Evolutionary conservation across 2,888 invertebrate species (phyloP).

Genomic region (Trissolcus japonicus): DNA sequence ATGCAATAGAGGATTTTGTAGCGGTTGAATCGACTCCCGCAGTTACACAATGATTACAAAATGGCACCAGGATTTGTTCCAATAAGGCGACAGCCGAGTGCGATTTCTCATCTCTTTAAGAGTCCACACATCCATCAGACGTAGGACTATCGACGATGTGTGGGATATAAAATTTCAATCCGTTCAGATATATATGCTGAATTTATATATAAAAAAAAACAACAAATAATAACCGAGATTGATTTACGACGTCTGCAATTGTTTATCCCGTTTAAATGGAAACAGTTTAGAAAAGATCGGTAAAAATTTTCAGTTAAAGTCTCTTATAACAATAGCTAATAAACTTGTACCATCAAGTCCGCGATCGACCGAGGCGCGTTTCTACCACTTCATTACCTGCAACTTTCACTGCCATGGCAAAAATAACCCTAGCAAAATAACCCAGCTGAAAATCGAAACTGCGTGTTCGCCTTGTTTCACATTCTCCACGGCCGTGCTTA

Average conservation of each 20-base stretch:
- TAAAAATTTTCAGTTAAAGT: neutral
- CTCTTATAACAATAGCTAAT: slow-evolving; percentile 11
- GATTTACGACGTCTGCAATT: neutral
- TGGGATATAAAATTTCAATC: slow-evolving; percentile 9
- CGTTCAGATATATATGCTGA: neutral
- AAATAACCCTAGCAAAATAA: slow-evolving; percentile 15
- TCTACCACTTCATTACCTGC: slow-evolving; percentile 9
- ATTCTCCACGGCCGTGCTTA: neutral
- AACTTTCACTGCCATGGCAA: slow-evolving; percentile 18
- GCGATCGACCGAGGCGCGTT: neutral
- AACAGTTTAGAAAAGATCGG: neutral
- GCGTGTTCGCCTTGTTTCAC: slow-evolving; percentile 9
- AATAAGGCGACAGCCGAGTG: slow-evolving; percentile 48
- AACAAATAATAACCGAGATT: no score
- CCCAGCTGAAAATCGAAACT: slow-evolving; percentile 9
- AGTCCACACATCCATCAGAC: slow-evolving; percentile 23
- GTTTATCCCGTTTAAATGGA: neutral
- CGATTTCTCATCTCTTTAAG: slow-evolving; percentile 41
- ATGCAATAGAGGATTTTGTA: slow-evolving; percentile 19
- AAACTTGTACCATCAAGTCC: slow-evolving; percentile 14
- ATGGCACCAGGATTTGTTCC: slow-evolving; percentile 51
- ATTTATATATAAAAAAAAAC: no score
- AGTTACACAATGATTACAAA: slow-evolving; percentile 59
- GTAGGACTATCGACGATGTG: slow-evolving; percentile 1
- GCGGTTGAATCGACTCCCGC: slow-evolving; percentile 43